Base-by-base conservation (phyloP, 1,140 invertebrate species). In the Caenorhabditis latens region DNA sequence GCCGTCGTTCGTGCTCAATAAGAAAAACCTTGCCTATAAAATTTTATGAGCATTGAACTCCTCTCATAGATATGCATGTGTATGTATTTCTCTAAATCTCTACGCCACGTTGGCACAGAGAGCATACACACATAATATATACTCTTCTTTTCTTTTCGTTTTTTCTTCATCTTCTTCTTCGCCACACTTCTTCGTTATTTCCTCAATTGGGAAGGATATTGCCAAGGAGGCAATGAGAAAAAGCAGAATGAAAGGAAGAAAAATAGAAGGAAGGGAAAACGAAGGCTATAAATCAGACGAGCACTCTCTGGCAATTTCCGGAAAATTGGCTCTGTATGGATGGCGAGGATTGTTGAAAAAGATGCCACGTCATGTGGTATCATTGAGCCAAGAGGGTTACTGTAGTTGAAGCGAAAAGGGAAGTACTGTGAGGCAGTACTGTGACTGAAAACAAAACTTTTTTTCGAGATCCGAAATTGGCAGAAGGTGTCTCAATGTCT, bases 31-130 rank as follows among this genome's bases (percentile, higher is more conserved):
- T 79, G 14, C 7, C 71, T 21, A 75, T 46, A 21, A 53, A 79
- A 79, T 32, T 79, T 50, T 79, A 79, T 79, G 43, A 79, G 71
- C 71, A 24, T 6, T 50, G 71, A 53, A 24, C 46, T 79, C 16
- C 24, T 63, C 42, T 32, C 32, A 32, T 32, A 32, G 32, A 32
- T 32, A 32, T 32, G n/a, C n/a, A 32, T 32, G 32, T 32, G 32
- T 32, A 32, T n/a, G 53, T 50, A 46, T 50, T 79, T 79, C 71
- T 79, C 71, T 79, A n/a, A 79, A 79, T 79, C 71, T 79, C 43
- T 48, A 71, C 11, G 65, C 65, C 65, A 71, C 65, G 65, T 79
- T 46, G 53, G n/a, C 32, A 79, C 0, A 53, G 32, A n/a, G n/a
- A 11, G 11, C n/a, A 5, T 46, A 79, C 19, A 32, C 46, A 48